Conservation (phyloP, 2,113 vertebrate genomes). For the Lophius piscatorius region DNA sequence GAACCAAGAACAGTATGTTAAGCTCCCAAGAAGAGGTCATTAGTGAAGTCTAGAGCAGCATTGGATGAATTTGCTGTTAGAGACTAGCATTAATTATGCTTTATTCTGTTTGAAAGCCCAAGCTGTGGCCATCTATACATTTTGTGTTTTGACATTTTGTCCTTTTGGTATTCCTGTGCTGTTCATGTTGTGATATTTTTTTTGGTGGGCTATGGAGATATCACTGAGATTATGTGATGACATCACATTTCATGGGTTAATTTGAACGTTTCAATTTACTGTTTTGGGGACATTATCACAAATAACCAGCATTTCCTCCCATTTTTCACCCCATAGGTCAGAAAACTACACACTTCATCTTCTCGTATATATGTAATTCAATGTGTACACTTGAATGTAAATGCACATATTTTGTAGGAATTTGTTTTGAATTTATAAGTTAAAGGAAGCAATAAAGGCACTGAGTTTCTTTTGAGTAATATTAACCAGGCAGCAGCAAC, state of each 20-base stretch:
- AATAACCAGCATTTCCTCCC: constrained; percentile 38
- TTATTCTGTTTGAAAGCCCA: constrained; percentile 13
- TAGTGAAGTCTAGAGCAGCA: constrained; percentile 18
- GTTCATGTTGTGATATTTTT: constrained; percentile 1
- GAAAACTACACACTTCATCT: constrained; percentile 28
- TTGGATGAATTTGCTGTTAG: neutral
- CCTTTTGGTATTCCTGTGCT: neutral
- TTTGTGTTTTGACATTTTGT: constrained; percentile 14
- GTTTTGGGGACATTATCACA: constrained; percentile 14
- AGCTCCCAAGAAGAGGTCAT: constrained; percentile 2
- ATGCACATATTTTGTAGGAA: constrained; percentile 70
- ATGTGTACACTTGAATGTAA: constrained; percentile 53
- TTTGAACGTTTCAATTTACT: neutral
- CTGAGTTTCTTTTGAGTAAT: constrained; percentile 11
- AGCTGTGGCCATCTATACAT: constrained; percentile 38
- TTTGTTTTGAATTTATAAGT: constrained; percentile 60
- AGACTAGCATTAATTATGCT: constrained; percentile 15
- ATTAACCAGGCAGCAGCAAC: too few relatives aligned
- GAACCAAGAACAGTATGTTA: too few relatives aligned
- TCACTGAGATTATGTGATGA: constrained; percentile 1
- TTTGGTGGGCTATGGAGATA: constrained; percentile 6
- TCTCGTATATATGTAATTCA: constrained; percentile 29
- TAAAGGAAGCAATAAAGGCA: constrained; percentile 73
- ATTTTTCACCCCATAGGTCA: constrained; percentile 15
- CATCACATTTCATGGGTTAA: neutral